A percentile compares a stretch with the other conserved stretches of the same genome.
Conservation (phyloP, 2,113 vertebrate genomes). For the Beaufortia kweichowensis region DNA sequence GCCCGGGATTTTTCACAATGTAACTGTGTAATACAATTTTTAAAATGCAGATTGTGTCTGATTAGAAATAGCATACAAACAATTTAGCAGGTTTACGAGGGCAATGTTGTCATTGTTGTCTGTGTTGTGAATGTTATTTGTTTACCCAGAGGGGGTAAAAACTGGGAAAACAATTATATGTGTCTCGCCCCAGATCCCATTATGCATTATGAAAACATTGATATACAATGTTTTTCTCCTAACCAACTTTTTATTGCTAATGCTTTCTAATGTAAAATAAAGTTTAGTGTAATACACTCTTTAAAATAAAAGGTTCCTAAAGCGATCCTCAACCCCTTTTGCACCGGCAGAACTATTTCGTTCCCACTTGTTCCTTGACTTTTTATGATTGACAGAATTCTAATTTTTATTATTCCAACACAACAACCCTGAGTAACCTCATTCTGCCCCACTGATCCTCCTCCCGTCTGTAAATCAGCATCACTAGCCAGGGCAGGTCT, state of each 20-base stretch:
- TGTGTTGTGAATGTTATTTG: conserved; percentile 34
- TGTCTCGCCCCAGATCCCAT: conserved; percentile 25
- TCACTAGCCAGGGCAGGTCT: neutral
- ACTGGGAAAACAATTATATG: conserved; percentile 42
- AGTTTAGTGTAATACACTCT: too few relatives aligned
- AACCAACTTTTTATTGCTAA: neutral
- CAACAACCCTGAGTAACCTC: neutral
- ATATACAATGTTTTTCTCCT: neutral
- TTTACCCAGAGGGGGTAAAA: conserved; percentile 26
- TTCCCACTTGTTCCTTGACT: too few relatives aligned
- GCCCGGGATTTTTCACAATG: conserved; percentile 41
- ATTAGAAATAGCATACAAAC: conserved; percentile 53
- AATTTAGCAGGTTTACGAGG: conserved; percentile 46
- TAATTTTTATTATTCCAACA: neutral
- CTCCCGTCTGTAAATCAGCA: neutral
- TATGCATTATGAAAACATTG: conserved; percentile 29
- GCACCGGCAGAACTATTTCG: too few relatives aligned
- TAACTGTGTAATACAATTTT: conserved; percentile 50
- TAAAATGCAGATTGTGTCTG: conserved; percentile 53
- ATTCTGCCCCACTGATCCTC: neutral
- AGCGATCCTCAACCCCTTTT: too few relatives aligned
- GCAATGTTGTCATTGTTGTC: conserved; percentile 45
- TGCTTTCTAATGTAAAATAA: neutral
- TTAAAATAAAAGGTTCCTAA: too few relatives aligned
- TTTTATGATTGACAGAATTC: neutral